A percentile compares a stretch with the other conserved stretches of the same genome.
Evolutionary conservation across 37 sponge, comb jelly and placozoan genomes (phyloP).

Genomic region (Chondrosia reniformis): DNA sequence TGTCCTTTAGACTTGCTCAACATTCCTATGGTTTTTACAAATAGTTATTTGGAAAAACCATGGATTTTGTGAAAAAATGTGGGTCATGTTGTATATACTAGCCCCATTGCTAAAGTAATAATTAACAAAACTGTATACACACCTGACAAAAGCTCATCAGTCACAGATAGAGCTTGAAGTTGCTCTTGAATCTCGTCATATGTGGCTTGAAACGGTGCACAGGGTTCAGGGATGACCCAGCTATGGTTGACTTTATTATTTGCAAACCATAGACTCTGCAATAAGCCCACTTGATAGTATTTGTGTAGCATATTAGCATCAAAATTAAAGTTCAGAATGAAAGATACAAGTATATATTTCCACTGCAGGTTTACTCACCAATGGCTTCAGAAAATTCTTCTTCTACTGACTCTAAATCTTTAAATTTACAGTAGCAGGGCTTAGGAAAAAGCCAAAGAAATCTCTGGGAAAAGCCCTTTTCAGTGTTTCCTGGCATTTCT

Average conservation of each 20-base stretch:
- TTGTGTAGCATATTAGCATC: not conserved
- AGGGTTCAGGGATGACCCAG: not conserved
- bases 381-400: constrained; percentile 4
- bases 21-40: too few species aligned
- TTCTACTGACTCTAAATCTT: constrained; percentile 1
- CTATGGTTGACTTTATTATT: not conserved
- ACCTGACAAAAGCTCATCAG: not conserved
- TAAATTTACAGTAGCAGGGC: not conserved
- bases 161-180: not conserved
- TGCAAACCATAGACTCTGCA: not conserved
- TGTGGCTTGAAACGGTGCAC: not conserved
- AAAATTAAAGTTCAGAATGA: not conserved
- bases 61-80: too few species aligned
- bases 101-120: too few species aligned
- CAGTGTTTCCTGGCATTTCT: constrained; percentile 4
- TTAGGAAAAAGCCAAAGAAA: constrained; percentile 27
- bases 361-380: not conserved
- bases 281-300: not conserved
- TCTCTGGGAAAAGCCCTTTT: constrained; percentile 30
- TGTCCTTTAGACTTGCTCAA: constrained; percentile 16
- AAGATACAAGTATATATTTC: not conserved
- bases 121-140: too few species aligned
- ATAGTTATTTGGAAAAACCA: too few species aligned
- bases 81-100: too few species aligned
- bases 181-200: not conserved